phyloP scores from a whole-genome alignment of 2,113 vertebrate species.

The Pteronura brasiliensis region DNA sequence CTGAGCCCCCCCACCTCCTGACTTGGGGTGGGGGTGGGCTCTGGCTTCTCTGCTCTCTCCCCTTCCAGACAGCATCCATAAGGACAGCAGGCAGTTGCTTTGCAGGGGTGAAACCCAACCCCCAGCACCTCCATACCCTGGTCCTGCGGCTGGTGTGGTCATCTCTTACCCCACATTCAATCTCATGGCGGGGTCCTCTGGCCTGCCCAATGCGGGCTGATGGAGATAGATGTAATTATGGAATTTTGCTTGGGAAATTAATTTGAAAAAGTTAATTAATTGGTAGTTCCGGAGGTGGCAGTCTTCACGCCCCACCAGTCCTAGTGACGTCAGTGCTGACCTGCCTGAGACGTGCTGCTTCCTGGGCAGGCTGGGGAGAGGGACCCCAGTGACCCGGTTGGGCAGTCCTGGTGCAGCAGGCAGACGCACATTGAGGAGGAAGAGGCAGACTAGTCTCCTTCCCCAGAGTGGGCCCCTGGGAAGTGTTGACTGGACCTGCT shows the following conservation, averaged over 20 bases:
- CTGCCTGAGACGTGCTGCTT: neutral
- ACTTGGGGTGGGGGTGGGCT: neutral
- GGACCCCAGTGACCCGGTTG: neutral
- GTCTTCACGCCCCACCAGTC: slow-evolving; percentile 49
- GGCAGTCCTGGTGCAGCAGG: neutral
- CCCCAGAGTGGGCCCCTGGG: neutral
- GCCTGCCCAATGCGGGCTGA: slow-evolving; percentile 28
- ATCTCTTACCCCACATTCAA: neutral
- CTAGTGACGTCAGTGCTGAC: slow-evolving; percentile 60
- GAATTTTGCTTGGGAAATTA: slow-evolving; percentile 76
- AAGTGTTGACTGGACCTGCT: neutral
- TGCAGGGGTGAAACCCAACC: neutral
- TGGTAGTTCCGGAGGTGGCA: slow-evolving; percentile 63
- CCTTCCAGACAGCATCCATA: neutral
- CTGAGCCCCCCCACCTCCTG: neutral
- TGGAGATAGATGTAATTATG: slow-evolving; percentile 73
- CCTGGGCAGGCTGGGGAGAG: neutral
- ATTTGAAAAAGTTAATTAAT: slow-evolving; percentile 79
- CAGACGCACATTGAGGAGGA: neutral
- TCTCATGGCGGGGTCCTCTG: slow-evolving; percentile 9
- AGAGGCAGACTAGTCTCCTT: neutral
- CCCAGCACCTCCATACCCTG: neutral
- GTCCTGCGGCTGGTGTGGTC: neutral
- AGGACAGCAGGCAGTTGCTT: neutral
- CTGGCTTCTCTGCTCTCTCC: neutral